Base-by-base conservation (phyloP, 2,797 vertebrate species). In the Myripristis jacobus region DNA sequence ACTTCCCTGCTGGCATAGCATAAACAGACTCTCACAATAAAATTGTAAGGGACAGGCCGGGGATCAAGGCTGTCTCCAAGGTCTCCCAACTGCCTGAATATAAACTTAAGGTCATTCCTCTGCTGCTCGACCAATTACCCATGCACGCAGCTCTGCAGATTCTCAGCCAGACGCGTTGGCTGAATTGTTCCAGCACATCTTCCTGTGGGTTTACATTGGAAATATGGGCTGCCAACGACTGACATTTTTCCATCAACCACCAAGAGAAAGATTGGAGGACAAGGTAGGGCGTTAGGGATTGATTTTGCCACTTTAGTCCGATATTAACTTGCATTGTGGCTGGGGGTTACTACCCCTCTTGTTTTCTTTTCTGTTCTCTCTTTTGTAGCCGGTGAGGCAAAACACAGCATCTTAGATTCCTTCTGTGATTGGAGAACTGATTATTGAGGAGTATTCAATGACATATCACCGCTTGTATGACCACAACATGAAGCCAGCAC, bases 101-200 rank as follows among this genome's bases (percentile, higher is more conserved):
- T 91, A 92, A 92, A 91, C 91, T 88, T 88, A 83, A 90, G 90
- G 91, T 91, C 92, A 86, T 92, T 91, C 83, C 90, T 89, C 90
- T 87, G 79, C 86, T 87, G 85, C 75, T 90, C 62, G 75, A 90
- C 90, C 88, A 90, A 90, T 90, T 91, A 92, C 82, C 66, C 87
- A 82, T 15, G 81, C 83, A 89, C 62, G 77, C 81, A 87, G 88
- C 81, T 85, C 90, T 88, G 90, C 60, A 31, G 73, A 91, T 79
- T 86, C 76, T 90, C 89, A 87, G 81, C 84, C 89, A 92, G 86
- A 85, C 79, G 50, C 80, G 83, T 82, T 77, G 76, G 79, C 78
- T 79, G 70, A 79, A 87, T 85, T 81, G 85, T 89, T 92, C 87
- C 90, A 92, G 88, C 86, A 93, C 89, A 91, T 92, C 88, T 84